Base-by-base conservation (phyloP, 2,797 vertebrate species). In the Galago senegalensis region DNA sequence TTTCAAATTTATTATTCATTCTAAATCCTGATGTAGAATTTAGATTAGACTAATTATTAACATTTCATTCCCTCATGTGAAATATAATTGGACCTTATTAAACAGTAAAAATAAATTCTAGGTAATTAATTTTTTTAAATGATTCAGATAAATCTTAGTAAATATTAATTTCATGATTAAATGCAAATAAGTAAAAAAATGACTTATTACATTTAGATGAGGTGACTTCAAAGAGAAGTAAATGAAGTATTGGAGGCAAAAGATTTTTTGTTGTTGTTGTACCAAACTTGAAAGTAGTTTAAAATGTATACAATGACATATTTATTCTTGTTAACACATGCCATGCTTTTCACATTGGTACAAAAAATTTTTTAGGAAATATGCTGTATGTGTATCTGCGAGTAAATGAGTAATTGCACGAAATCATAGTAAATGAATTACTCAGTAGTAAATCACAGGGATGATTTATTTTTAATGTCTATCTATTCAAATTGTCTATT, bases 141-240 rank as follows among this genome's bases (percentile, higher is more conserved):
- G 14, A 79, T 86, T 89, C 2, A 91, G 29, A 61, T 1, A 87
- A 72, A 31, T 4, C 20, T 91, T 65, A 93, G 29, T 56, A 76
- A 84, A 69, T 7, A 63, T 3, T 69, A 20, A 0, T 70, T 77
- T 18, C 17, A 73, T 77, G 21, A 88, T 89, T 73, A 92, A 60
- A 20, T 61, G 7, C 37, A 88, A 90, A 91, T 79, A 11, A 84
- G 3, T 70, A 73, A 37, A 60, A 89, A 93, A 27, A 53, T 53
- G 16, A 53, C 14, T 53, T 53, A 53, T 53, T 53, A 16, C 20
- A 46, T 13, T 37, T 20, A 75, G 29, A 13, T 91, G 76, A 70
- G 21, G 9, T 89, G n/a, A 58, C 49, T 96, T 91, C 76, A 81
- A 95, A 90, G 16, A 34, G 34, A 85, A 60, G 7, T 61, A 67